Conservation (phyloP, 92 coral and sea anemone species). For the Actinostola sp. region DNA sequence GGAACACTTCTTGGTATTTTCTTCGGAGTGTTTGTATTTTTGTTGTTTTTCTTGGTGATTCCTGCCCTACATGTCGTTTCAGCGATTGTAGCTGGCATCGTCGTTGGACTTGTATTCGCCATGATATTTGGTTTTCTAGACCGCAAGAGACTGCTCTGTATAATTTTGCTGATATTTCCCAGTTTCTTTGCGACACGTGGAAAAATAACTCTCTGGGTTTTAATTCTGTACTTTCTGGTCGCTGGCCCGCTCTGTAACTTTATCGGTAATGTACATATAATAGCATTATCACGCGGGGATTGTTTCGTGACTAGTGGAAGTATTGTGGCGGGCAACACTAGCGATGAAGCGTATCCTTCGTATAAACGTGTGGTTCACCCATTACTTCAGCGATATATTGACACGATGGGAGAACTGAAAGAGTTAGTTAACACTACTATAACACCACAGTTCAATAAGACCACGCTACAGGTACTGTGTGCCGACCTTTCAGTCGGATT, state of each 20-base stretch:
- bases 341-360: neutral
- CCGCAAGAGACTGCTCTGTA: constrained; percentile 72
- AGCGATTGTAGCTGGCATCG: constrained; percentile 69
- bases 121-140: constrained; percentile 83
- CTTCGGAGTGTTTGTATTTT: constrained; percentile 76
- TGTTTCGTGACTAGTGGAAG: constrained; percentile 42
- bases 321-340: neutral
- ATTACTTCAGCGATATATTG: constrained; percentile 45
- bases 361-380: constrained; percentile 33
- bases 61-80: constrained; percentile 52
- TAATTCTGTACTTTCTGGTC: constrained; percentile 74
- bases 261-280: constrained; percentile 70
- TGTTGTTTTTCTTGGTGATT: constrained; percentile 67
- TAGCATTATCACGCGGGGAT: constrained; percentile 49
- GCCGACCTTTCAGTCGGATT: constrained; percentile 27
- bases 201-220: constrained; percentile 79
- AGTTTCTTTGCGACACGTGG: constrained; percentile 88
- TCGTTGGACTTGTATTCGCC: constrained; percentile 70
- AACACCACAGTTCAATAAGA: constrained; percentile 30
- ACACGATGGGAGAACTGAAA: constrained; percentile 45
- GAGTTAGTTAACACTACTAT: constrained; percentile 45
- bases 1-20: constrained; percentile 75
- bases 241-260: constrained; percentile 95
- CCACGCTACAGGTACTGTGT: constrained; percentile 60
- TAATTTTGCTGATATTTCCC: constrained; percentile 78